These are phyloP conservation scores for Euclidia mi DNA, from an alignment of 2,888 invertebrate species.

Conservation along the genomic window DNA sequence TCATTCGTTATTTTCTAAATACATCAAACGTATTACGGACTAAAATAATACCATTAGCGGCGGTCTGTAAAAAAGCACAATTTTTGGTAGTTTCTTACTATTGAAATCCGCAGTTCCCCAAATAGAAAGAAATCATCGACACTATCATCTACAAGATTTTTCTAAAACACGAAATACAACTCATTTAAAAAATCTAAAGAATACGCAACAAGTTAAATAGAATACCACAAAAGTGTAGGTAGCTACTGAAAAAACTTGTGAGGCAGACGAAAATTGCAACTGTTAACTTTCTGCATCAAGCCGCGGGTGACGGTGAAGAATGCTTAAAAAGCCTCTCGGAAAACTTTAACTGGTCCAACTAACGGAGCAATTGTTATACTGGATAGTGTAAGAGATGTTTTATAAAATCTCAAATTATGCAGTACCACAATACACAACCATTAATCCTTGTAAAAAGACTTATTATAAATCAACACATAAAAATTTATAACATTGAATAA, in stretches of 20 bases:
- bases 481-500: no score
- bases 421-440: no score
- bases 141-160: no score
- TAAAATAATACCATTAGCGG: no score
- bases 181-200: conserved; percentile 1
- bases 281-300: conserved; percentile 52
- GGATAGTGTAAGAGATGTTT: not conserved
- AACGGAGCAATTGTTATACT: conserved; percentile 4
- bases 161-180: not conserved
- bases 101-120: no score
- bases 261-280: conserved; percentile 44
- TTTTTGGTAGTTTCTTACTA: no score
- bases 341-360: conserved; percentile 43
- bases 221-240: conserved; percentile 27
- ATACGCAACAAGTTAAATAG: not conserved
- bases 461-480: no score
- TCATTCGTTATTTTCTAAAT: no score
- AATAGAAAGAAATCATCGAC: no score
- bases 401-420: not conserved
- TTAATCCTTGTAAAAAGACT: no score
- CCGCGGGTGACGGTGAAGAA: conserved; percentile 39
- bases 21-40: no score
- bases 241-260: conserved; percentile 52
- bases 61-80: no score
- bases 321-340: conserved; percentile 52